Conservation (phyloP, 2,113 vertebrate species). For the Melanocharis versteri region DNA sequence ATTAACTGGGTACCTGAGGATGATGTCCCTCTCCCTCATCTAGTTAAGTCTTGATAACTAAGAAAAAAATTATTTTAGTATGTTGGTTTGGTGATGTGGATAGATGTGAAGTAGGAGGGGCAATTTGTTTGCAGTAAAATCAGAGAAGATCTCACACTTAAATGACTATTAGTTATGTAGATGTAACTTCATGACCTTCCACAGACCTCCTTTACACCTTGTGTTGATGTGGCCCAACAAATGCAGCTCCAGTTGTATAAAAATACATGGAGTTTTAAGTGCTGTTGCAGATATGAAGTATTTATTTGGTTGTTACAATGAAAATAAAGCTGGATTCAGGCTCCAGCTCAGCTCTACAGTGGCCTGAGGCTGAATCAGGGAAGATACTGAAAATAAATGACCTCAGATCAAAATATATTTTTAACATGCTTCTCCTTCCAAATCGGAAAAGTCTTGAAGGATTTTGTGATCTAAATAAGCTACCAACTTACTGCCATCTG, state of each 20-base stretch:
- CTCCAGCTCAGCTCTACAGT: background rate
- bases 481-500: slow-evolving; percentile 33
- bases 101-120: background rate
- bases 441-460: background rate
- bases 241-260: background rate
- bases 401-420: background rate
- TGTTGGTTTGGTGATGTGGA: background rate
- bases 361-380: background rate
- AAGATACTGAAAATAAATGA: background rate
- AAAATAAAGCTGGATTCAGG: background rate
- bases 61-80: background rate
- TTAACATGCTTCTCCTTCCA: background rate
- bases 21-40: background rate
- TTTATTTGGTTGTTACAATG: background rate
- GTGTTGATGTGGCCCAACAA: background rate
- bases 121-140: background rate
- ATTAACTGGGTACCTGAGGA: background rate
- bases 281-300: background rate
- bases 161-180: background rate
- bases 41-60: background rate
- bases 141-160: background rate
- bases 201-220: background rate
- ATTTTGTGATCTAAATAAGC: slow-evolving; percentile 21
- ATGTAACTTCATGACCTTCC: background rate
- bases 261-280: background rate